Conservation (phyloP, 1,140 invertebrate genomes). For the Tenebrio molitor region DNA sequence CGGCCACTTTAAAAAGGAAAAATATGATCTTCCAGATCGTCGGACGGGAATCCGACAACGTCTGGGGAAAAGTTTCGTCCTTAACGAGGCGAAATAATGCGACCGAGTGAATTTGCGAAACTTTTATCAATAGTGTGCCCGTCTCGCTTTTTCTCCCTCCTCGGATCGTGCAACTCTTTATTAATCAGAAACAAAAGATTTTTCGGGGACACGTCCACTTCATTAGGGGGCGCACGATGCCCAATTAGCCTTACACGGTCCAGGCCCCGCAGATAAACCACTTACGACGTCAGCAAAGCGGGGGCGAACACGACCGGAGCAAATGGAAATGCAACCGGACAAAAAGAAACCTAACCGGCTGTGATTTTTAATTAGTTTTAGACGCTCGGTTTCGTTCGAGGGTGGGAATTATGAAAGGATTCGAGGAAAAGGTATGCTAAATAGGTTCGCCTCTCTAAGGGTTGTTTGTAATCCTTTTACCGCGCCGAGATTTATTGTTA, state of each 20-base stretch:
- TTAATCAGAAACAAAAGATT: slow-evolving; percentile 39
- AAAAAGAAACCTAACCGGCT: slow-evolving; percentile 2
- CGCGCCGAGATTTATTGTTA: slow-evolving; percentile 48
- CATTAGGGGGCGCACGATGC: slow-evolving; percentile 1
- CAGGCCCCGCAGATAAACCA: slow-evolving; percentile 7
- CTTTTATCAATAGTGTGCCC: slow-evolving; percentile 18
- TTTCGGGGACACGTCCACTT: slow-evolving; percentile 25
- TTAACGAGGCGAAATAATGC: slow-evolving; percentile 30
- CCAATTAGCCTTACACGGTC: slow-evolving; percentile 19
- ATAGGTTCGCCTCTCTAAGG: slow-evolving; percentile 39
- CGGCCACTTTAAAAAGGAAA: slow-evolving; percentile 27
- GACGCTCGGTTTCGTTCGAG: slow-evolving; percentile 25
- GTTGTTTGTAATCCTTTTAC: slow-evolving; percentile 49
- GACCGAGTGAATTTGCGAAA: slow-evolving; percentile 13
- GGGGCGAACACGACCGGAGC: background rate
- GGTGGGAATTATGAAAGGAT: slow-evolving; percentile 40
- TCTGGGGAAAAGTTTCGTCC: slow-evolving; percentile 22
- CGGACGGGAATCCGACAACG: background rate
- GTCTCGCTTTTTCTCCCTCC: no score
- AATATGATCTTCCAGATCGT: slow-evolving; percentile 30
- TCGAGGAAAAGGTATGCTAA: slow-evolving; percentile 42
- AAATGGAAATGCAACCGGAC: no score
- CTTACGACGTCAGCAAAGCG: slow-evolving; percentile 21
- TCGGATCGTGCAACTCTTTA: background rate
- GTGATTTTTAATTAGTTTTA: slow-evolving; percentile 38